Percentiles rank a stretch among this genome's conserved stretches.
Conservation (phyloP, 2,797 vertebrate genomes). For the Gymnoscopelus braueri region DNA sequence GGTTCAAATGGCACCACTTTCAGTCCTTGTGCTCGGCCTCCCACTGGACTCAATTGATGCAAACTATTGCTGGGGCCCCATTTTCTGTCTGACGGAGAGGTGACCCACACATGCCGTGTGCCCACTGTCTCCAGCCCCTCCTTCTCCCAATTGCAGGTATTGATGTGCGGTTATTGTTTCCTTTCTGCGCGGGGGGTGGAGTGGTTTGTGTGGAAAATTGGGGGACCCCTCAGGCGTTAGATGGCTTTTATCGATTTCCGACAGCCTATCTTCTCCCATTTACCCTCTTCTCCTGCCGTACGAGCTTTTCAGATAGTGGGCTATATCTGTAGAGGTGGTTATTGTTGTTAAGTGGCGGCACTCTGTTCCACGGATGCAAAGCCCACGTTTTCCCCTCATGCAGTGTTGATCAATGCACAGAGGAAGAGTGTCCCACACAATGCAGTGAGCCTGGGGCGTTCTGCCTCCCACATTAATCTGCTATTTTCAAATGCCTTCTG, state of each 20-base stretch:
- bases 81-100: conserved; percentile 76
- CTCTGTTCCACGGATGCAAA: conserved; percentile 47
- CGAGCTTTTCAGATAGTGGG: conserved; percentile 56
- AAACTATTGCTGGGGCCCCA: conserved; percentile 70
- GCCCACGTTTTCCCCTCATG: conserved; percentile 23
- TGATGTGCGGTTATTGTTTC: conserved; percentile 80
- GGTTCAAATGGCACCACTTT: conserved; percentile 71
- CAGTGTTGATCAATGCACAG: conserved; percentile 38
- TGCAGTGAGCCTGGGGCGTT: not conserved
- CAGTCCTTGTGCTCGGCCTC: conserved; percentile 67
- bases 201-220: conserved; percentile 80
- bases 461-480: not conserved
- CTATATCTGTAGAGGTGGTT: conserved; percentile 47
- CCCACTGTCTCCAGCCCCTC: conserved; percentile 65
- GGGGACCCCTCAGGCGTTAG: conserved; percentile 78
- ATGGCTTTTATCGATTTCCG: conserved; percentile 82
- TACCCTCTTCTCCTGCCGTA: conserved; percentile 39
- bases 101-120: conserved; percentile 68
- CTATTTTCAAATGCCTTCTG: conserved; percentile 10
- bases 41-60: conserved; percentile 80
- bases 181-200: conserved; percentile 74
- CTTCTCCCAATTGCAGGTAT: conserved; percentile 80
- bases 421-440: not conserved
- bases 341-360: conserved; percentile 56
- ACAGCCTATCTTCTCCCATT: conserved; percentile 62